phyloP scores from a whole-genome alignment of 2,888 invertebrate genomes.

The Meteorus colon region DNA sequence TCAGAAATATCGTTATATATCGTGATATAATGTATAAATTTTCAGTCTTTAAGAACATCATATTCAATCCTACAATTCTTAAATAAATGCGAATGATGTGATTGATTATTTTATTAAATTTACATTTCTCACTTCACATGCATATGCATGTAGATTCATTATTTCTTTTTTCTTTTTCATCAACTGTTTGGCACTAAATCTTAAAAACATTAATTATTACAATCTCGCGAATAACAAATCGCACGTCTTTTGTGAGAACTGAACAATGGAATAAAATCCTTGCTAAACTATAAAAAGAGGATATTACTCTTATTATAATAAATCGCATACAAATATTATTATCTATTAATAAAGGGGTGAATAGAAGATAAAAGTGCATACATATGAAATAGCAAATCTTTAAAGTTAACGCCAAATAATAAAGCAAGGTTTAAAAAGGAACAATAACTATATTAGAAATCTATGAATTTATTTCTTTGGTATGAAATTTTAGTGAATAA shows the following conservation, averaged over 20 bases:
- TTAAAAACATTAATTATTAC: background rate
- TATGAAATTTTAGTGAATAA: slow-evolving; percentile 30
- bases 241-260: background rate
- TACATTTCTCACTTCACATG: background rate
- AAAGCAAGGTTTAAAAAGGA: background rate
- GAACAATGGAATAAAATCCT: background rate
- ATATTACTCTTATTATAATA: background rate
- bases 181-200: background rate
- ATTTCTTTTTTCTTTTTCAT: background rate
- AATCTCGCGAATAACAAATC: background rate
- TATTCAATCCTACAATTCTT: background rate
- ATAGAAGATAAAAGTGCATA: background rate
- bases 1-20: background rate
- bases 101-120: background rate
- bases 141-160: too few species aligned
- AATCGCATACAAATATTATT: background rate
- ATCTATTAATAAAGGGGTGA: background rate
- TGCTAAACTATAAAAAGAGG: background rate
- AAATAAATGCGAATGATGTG: background rate
- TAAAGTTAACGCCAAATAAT: background rate
- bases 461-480: slow-evolving; percentile 37
- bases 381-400: background rate
- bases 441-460: background rate
- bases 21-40: background rate
- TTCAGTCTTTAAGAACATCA: background rate